These are phyloP conservation scores for Chloroclysta siterata DNA, from an alignment of 2,888 invertebrate species.

Conservation along the genomic window DNA sequence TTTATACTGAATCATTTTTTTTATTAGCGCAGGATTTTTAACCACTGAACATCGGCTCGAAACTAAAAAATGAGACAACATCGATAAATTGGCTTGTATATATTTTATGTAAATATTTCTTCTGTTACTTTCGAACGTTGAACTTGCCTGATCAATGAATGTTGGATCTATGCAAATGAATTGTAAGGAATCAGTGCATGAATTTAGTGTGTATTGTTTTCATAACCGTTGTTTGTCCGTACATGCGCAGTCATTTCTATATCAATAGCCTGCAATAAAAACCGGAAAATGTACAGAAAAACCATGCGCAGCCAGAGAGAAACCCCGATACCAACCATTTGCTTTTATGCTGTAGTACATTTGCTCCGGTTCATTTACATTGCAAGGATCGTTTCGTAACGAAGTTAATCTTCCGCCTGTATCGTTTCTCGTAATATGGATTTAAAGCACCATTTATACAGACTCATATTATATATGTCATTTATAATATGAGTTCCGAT, in stretches of 20 bases:
- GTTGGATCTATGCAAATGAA: neutral
- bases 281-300: constrained; percentile 41
- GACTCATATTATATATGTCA: too few relatives aligned
- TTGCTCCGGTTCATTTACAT: constrained; percentile 53
- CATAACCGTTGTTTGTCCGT: constrained; percentile 9
- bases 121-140: neutral
- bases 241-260: constrained; percentile 44
- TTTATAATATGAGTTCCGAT: neutral
- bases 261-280: constrained; percentile 47
- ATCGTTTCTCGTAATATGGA: constrained; percentile 10
- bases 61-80: too few relatives aligned
- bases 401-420: constrained; percentile 45
- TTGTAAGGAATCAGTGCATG: neutral
- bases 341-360: constrained; percentile 53
- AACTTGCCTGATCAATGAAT: too few relatives aligned
- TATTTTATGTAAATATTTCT: too few relatives aligned
- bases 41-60: too few relatives aligned
- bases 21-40: too few relatives aligned
- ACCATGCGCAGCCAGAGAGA: constrained; percentile 39
- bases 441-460: neutral
- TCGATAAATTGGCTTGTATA: too few relatives aligned
- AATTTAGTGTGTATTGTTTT: constrained; percentile 1
- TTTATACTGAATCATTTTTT: too few relatives aligned
- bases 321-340: constrained; percentile 52
- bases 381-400: constrained; percentile 44